These are phyloP conservation scores for Agapornis roseicollis DNA, from an alignment of 2,113 vertebrate species.

Conservation along the genomic window DNA sequence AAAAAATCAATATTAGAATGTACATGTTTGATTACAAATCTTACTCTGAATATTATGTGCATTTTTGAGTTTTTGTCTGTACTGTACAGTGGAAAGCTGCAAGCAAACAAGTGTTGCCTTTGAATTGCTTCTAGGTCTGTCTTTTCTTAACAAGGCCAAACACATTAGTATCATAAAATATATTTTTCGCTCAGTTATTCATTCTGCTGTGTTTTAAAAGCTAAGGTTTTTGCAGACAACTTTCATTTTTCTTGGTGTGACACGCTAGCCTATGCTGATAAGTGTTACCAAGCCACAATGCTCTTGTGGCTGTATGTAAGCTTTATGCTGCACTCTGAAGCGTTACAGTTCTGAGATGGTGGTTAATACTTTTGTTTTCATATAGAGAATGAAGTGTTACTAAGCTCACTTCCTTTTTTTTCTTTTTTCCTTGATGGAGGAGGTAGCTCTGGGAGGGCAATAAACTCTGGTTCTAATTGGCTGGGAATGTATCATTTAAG, in stretches of 20 bases:
- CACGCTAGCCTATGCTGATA: not conserved
- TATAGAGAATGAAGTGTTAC: not conserved
- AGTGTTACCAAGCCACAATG: not conserved
- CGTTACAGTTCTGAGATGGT: not conserved
- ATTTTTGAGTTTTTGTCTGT: not conserved
- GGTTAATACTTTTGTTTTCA: not conserved
- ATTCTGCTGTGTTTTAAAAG: not conserved
- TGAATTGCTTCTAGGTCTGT: not conserved
- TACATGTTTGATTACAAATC: not conserved
- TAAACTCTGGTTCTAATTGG: not conserved
- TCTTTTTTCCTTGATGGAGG: not conserved
- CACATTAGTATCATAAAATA: not conserved
- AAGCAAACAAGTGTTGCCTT: not conserved
- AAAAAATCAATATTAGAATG: not conserved
- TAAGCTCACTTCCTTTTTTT: not conserved
- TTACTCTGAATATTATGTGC: not conserved
- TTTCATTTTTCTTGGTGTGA: not conserved
- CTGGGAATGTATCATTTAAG: not conserved
- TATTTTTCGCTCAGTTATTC: not conserved
- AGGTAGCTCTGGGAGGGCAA: rapidly evolving
- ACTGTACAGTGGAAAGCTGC: not conserved
- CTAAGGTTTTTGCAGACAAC: not conserved
- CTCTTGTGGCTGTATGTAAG: not conserved
- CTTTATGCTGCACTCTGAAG: not conserved
- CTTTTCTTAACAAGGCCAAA: not conserved